phyloP scores from a whole-genome alignment of 2,888 invertebrate genomes.

The Cynaeus angustus region DNA sequence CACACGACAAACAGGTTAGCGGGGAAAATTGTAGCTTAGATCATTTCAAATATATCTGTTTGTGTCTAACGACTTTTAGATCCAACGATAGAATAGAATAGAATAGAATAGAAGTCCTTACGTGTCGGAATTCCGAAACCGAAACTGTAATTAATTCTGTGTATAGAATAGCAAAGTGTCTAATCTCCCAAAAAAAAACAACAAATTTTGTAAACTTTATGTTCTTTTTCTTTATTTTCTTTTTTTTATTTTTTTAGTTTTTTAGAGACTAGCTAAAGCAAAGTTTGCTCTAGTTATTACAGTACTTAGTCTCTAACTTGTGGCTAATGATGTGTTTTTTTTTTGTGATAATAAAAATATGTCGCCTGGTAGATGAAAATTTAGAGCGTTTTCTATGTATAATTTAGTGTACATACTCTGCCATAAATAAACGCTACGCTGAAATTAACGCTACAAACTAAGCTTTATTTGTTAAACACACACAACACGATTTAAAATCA shows the following conservation, averaged over 20 bases:
- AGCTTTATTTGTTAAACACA: conserved; percentile 48
- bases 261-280: conserved; percentile 44
- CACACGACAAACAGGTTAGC: conserved; percentile 81
- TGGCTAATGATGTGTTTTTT: conserved; percentile 46
- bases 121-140: conserved; percentile 56
- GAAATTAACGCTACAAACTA: conserved; percentile 45
- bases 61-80: conserved; percentile 69
- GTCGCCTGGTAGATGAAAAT: conserved; percentile 39
- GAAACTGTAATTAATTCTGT: conserved; percentile 59
- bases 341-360: conserved; percentile 41
- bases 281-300: conserved; percentile 38
- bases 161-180: conserved; percentile 61
- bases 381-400: conserved; percentile 39
- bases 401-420: conserved; percentile 52
- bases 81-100: conserved; percentile 49
- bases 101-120: conserved; percentile 46
- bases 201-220: conserved; percentile 29
- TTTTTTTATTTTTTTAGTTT: conserved; percentile 45
- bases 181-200: conserved; percentile 53
- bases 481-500: conserved; percentile 5
- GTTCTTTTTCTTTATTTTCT: conserved; percentile 46
- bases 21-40: conserved; percentile 59
- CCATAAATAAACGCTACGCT: conserved; percentile 43
- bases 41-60: conserved; percentile 62
- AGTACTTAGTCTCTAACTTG: conserved; percentile 48